These are phyloP conservation scores for Oedothorax gibbosus DNA, from an alignment of 1,140 invertebrate species.

Conservation along the genomic window DNA sequence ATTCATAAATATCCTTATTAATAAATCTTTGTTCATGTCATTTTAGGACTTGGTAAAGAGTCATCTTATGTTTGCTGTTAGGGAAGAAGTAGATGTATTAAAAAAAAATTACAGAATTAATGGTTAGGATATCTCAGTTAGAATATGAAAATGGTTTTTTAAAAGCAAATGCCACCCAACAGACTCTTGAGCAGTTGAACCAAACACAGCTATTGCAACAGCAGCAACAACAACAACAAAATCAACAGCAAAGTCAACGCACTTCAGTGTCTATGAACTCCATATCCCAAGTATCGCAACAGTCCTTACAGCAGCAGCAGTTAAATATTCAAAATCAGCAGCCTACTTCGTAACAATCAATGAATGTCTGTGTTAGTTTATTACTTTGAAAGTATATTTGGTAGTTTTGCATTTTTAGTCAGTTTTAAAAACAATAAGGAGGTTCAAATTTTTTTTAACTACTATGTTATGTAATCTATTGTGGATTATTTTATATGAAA, in stretches of 20 bases:
- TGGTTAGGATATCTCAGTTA: slow-evolving; percentile 92
- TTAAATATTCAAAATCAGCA: slow-evolving; percentile 59
- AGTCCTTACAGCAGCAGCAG: slow-evolving; percentile 28
- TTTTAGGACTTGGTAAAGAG: slow-evolving; percentile 96
- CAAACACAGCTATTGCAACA: slow-evolving; percentile 54
- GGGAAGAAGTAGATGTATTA: slow-evolving; percentile 96
- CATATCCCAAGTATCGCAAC: slow-evolving; percentile 29
- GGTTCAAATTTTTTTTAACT: slow-evolving; percentile 2
- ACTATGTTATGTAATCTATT: background rate
- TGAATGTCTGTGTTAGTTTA: slow-evolving; percentile 23
- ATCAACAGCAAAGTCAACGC: slow-evolving; percentile 55
- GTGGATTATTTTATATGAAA: background rate
- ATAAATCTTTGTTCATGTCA: slow-evolving; percentile 33
- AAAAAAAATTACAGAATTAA: slow-evolving; percentile 94
- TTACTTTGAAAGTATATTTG: slow-evolving; percentile 45
- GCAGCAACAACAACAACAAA: slow-evolving; percentile 46
- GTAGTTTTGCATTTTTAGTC: slow-evolving; percentile 56
- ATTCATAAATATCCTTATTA: too few species aligned
- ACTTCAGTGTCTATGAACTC: slow-evolving; percentile 50
- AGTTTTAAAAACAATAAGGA: slow-evolving; percentile 3
- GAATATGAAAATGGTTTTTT: slow-evolving; percentile 93
- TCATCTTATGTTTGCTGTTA: slow-evolving; percentile 97
- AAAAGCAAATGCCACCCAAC: slow-evolving; percentile 85
- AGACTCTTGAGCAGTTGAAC: slow-evolving; percentile 72
- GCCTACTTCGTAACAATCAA: slow-evolving; percentile 53